phyloP scores from a whole-genome alignment of 2,888 invertebrate genomes.

The Nasonovia ribisnigri region DNA sequence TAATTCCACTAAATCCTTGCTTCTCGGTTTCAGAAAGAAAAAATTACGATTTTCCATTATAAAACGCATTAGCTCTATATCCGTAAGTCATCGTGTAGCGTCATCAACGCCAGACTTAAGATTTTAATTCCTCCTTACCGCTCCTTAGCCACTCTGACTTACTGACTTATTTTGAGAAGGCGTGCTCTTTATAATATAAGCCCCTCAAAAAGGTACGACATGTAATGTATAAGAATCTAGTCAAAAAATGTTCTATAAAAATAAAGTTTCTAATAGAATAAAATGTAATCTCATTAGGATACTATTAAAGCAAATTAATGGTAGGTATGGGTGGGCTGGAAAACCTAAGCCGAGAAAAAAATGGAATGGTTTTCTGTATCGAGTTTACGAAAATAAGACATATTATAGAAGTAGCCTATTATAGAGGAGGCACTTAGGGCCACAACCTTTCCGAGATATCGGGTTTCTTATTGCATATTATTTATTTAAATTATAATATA shows the following conservation, averaged over 20 bases:
- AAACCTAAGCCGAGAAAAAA: background rate
- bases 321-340: background rate
- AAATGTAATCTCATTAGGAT: background rate
- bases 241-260: background rate
- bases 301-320: background rate
- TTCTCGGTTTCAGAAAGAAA: background rate
- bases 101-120: background rate
- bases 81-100: background rate
- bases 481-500: no score
- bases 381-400: background rate
- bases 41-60: conserved; percentile 5
- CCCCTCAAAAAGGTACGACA: background rate
- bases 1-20: background rate
- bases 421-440: no score
- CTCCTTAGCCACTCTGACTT: background rate
- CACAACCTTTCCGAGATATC: background rate
- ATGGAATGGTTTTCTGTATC: background rate
- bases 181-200: background rate
- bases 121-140: background rate
- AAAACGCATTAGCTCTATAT: background rate
- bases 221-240: background rate
- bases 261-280: background rate
- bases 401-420: background rate
- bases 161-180: background rate
- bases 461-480: background rate